Percentiles rank a stretch among this genome's conserved stretches.
Conservation (phyloP, 2,797 vertebrate species). For the Lemur catta region DNA sequence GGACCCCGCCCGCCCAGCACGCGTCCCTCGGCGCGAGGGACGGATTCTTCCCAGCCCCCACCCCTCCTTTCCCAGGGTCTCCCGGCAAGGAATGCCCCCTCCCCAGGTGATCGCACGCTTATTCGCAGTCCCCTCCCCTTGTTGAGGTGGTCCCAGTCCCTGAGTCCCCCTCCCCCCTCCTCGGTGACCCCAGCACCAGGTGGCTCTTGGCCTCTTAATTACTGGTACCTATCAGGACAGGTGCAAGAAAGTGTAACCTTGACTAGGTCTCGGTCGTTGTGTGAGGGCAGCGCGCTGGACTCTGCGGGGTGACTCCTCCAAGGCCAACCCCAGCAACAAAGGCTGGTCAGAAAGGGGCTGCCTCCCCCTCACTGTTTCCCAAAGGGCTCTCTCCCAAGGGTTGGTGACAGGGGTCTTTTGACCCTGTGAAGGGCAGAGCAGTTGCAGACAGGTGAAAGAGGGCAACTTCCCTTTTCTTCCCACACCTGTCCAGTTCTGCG, state of each 20-base stretch:
- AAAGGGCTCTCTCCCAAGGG: neutral
- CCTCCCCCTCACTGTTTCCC: neutral
- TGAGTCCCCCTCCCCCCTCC: neutral
- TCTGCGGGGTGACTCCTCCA: neutral
- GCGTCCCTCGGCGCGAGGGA: neutral
- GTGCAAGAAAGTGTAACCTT: conserved; percentile 71
- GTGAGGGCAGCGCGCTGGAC: neutral
- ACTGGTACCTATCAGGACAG: conserved; percentile 56
- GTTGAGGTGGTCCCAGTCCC: neutral
- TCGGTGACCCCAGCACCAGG: neutral
- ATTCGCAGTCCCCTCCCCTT: neutral
- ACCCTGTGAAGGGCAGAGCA: conserved; percentile 65
- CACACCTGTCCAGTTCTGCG: neutral
- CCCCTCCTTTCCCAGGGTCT: neutral
- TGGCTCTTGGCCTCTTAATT: neutral
- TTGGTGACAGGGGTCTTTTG: neutral
- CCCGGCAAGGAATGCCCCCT: conserved; percentile 46
- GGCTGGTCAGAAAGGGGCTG: neutral
- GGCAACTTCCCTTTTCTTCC: neutral
- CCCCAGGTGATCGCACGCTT: conserved; percentile 48
- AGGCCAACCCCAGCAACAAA: conserved; percentile 29
- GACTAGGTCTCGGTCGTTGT: neutral
- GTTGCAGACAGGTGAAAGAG: neutral
- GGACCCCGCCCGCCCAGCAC: neutral
- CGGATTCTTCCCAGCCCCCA: neutral